A percentile compares a stretch with the other conserved stretches of the same genome.
Evolutionary conservation across 92 coral and sea anemone species (phyloP).

Genomic region (Parazoanthus swiftii): DNA sequence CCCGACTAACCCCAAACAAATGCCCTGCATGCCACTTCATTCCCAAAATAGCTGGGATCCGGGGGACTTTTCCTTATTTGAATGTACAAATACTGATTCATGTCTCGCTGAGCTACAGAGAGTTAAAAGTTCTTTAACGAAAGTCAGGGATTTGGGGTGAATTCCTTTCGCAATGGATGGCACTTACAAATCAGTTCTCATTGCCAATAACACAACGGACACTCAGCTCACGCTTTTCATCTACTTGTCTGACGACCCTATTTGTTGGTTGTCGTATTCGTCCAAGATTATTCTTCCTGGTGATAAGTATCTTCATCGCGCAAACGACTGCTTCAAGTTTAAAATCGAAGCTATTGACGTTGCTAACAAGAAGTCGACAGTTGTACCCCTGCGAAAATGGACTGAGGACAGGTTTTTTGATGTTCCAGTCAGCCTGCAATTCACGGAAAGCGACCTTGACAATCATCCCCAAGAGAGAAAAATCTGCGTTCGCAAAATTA

Average conservation of each 20-base stretch:
- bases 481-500: conserved; percentile 45
- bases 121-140: too few relatives aligned
- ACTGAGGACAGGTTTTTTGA: conserved; percentile 17
- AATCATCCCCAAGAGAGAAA: conserved; percentile 33
- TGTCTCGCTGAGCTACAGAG: too few relatives aligned
- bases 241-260: conserved; percentile 23
- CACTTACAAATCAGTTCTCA: conserved; percentile 46
- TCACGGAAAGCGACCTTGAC: conserved; percentile 40
- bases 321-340: conserved; percentile 29
- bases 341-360: conserved; percentile 39
- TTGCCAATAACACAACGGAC: conserved; percentile 46
- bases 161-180: neutral
- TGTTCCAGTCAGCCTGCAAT: conserved; percentile 4
- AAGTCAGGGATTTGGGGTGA: too few relatives aligned
- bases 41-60: too few relatives aligned
- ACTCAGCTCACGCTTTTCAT: conserved; percentile 33
- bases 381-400: conserved; percentile 31
- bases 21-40: too few relatives aligned
- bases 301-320: conserved; percentile 30
- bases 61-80: too few relatives aligned
- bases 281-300: conserved; percentile 46
- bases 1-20: too few relatives aligned
- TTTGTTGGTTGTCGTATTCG: conserved; percentile 40
- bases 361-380: neutral
- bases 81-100: too few relatives aligned